Conservation (phyloP, 2,797 vertebrate genomes). For the Onychomys torridus region DNA sequence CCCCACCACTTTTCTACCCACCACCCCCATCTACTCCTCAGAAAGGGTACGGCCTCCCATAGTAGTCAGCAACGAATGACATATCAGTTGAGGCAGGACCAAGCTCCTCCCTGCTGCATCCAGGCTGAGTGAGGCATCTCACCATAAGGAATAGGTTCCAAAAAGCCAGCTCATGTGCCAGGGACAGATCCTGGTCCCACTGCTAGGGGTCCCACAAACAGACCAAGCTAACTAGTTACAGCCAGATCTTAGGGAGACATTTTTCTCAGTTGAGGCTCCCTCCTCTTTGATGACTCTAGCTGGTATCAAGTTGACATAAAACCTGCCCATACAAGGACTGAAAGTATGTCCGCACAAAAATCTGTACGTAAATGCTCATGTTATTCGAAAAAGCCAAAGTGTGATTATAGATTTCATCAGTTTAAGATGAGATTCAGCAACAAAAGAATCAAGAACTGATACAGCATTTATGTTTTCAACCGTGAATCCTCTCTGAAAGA, state of each 20-base stretch:
- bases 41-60: no score
- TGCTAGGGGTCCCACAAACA: no score
- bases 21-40: no score
- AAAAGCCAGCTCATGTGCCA: no score
- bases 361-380: background rate
- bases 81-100: no score
- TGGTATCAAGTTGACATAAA: background rate
- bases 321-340: background rate
- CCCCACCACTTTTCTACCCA: no score
- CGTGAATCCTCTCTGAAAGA: background rate
- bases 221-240: background rate
- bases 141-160: no score
- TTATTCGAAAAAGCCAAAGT: background rate
- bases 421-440: background rate
- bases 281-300: background rate
- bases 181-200: no score
- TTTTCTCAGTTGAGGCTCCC: background rate
- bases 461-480: conserved; percentile 9
- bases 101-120: no score
- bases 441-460: conserved; percentile 21
- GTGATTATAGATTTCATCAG: background rate
- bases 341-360: background rate
- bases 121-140: no score
- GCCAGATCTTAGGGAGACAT: background rate
- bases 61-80: no score